Conservation (phyloP, 2,113 vertebrate genomes). For the Corythornis madagascariensis region DNA sequence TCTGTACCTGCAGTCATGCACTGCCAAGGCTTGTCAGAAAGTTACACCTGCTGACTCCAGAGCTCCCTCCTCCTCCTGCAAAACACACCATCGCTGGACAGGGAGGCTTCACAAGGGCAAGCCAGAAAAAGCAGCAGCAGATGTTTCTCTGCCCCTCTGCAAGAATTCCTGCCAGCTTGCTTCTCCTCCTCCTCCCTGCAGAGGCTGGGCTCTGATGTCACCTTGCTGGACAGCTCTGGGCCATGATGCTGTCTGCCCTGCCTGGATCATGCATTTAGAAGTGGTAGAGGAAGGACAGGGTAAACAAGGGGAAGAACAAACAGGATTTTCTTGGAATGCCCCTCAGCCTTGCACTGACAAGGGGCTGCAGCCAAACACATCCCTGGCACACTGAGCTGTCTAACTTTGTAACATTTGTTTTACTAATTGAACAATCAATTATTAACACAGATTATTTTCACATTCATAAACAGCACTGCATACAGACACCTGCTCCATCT, state of each 20-base stretch:
- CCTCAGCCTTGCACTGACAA: conserved; percentile 61
- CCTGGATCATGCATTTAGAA: conserved; percentile 9
- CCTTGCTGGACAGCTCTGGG: not conserved
- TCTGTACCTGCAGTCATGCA: not conserved
- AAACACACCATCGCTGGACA: not conserved
- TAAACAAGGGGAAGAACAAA: conserved; percentile 41
- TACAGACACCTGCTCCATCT: not conserved
- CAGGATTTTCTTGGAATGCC: conserved; percentile 43
- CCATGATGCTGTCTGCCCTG: not conserved
- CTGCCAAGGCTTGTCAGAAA: conserved; percentile 17
- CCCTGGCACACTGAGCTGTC: conserved; percentile 63
- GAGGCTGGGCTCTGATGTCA: not conserved
- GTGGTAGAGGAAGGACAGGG: not conserved
- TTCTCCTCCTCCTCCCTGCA: not conserved
- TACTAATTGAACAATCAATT: conserved; percentile 80
- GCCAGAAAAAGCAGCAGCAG: conserved; percentile 17
- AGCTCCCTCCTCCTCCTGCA: not conserved
- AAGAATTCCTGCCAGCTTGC: not conserved
- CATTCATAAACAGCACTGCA: not conserved
- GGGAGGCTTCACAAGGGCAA: not conserved
- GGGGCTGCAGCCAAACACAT: conserved; percentile 64
- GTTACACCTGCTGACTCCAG: not conserved
- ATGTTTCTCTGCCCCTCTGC: conserved; percentile 8
- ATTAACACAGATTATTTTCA: conserved; percentile 73
- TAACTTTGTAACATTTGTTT: conserved; percentile 75